These are phyloP conservation scores for Leucosticte australis DNA, from an alignment of 2,113 vertebrate genomes.

Conservation along the genomic window DNA sequence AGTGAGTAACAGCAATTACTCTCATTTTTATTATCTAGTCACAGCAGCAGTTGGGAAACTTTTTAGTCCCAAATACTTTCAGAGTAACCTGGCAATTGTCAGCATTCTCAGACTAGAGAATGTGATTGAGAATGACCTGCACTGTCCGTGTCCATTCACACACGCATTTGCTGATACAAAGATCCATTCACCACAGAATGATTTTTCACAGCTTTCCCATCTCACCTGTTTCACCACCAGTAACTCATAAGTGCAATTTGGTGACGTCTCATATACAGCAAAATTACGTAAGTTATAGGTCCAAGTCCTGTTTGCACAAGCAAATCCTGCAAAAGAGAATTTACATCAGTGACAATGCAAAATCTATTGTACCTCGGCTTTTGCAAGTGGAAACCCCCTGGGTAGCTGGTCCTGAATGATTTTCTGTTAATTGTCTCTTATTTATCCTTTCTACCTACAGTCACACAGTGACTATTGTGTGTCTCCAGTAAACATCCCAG, in stretches of 20 bases:
- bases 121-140: not conserved
- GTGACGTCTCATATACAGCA: not conserved
- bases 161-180: not conserved
- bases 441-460: not conserved
- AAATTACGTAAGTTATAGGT: not conserved
- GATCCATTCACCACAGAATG: not conserved
- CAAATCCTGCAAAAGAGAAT: not conserved
- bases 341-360: not conserved
- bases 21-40: conserved; percentile 17
- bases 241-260: not conserved
- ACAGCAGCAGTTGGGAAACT: not conserved
- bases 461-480: not conserved
- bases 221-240: not conserved
- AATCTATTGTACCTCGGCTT: not conserved
- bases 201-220: not conserved
- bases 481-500: not conserved
- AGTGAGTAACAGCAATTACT: conserved; percentile 8
- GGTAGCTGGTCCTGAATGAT: not conserved
- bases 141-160: not conserved
- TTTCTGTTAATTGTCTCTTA: not conserved
- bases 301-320: conserved; percentile 26
- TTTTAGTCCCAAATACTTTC: not conserved
- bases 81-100: not conserved
- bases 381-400: not conserved
- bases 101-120: not conserved